Evolutionary conservation across 1,140 invertebrate species (phyloP), one percentile per base, ranked within the genome.

Genomic region (Panulirus ornatus): DNA sequence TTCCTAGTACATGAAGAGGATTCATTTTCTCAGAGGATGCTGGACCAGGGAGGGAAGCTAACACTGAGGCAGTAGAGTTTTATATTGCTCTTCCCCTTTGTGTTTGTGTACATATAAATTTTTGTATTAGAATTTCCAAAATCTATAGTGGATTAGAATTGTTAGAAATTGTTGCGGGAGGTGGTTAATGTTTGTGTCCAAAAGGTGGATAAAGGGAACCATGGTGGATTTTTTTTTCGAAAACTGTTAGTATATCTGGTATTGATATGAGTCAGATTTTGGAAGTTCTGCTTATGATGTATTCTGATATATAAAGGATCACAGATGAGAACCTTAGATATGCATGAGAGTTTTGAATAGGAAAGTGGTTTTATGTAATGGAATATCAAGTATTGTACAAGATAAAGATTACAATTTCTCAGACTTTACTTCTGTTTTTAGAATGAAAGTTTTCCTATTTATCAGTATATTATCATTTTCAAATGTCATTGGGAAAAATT

Each of bases 41-140:
- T 66, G 82, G 82, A 27, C 82, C 42, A 36, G 82, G 82, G 82
- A 84, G 82, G 82, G 82, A 84, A 84, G 82, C 40, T 84, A 84
- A 16, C 82, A 84, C 82, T 84, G 38, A 84, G 82, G 82, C 82
- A 47, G 82, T 40, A 70, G 40, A 84, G 30, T 38, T 83, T 83
- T 40, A 22, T 83, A 27, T 40, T 66, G 58, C 82, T 70, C 30
- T 3, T 30, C 73, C 42, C 36, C 34, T 66, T 19, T 5, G n/a
- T 51, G 51, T 34, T 30, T 79, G n/a, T 51, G n/a, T 51, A 51
- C 58, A 86, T 38, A 38, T 38, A 47, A 30, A 75, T 51, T 44
- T 75, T 42, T 44, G 73, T n/a, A 44, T 16, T 51, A 34, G 76
- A 27, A 79, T 51, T 51, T 79, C 42, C n/a, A 79, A n/a, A 42